Evolutionary conservation across 2,113 vertebrate genomes (phyloP), one percentile per base, ranked within the genome.

Genomic region (Amblyopsis rosae): DNA sequence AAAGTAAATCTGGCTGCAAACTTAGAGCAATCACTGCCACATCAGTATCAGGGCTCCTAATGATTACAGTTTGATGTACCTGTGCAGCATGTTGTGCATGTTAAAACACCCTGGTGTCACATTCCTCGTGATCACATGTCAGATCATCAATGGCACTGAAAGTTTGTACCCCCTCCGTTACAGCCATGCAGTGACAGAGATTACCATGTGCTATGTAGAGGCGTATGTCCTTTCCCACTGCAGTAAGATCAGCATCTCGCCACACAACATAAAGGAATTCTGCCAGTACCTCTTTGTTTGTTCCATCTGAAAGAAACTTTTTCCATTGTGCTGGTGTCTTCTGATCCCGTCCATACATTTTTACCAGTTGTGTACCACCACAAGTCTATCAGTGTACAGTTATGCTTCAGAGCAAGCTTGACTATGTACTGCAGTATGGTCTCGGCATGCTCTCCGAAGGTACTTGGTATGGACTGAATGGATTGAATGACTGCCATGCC

Each of bases 21-120:
- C 19, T 65, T 68, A 79, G 12, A 69, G 72, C 80, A 69, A 69
- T 75, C 35, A 76, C 69, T 79, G 61, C 76, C 54, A 79, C 72
- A 76, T 79, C 69, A 62, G 72, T 69, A 62, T 73, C 69, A 65
- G 65, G 19, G 56, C 64, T 79, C 61, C 70, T 75, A 60, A 79
- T 78, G 32, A 78, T 48, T 56, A 70, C 76, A 62, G 72, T 65
- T 59, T 73, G 9, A 62, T 69, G 54, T 46, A 72, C 65, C 60
- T 75, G 67, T 74, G 65, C 69, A 72, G 80, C 76, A 79, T 78
- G 68, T 68, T 78, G 67, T 67, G 67, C 72, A 69, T 80, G 73
- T 63, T 76, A 72, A 67, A 75, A 78, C 70, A 82, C n/a, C 72
- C 72, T 55, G 35, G 70, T 68, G 67, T 77, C 73, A 65, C 60